Evolutionary conservation across 2,797 vertebrate genomes (phyloP), one percentile per base, ranked within the genome.

Genomic region (Fundulus diaphanus): DNA sequence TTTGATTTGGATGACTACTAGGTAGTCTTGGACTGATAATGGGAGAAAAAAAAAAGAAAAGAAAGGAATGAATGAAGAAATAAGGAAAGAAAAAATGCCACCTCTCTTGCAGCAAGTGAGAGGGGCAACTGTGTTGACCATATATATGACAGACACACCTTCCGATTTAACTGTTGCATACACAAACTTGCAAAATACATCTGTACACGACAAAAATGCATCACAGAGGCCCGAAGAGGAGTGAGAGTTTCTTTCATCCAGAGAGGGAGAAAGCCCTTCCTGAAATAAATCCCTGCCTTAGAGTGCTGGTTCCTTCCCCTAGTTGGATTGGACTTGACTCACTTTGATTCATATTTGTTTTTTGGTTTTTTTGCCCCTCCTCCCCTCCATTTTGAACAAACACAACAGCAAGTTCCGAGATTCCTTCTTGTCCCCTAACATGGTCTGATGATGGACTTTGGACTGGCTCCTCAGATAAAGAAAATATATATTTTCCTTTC

Each of bases 1-100:
- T 99, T 99, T 95, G 98, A 99, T 96, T 97, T 99, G 96, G 98
- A 99, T 98, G 98, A 99, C 97, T 99, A 99, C 97, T 99, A 99
- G 97, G 98, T 99, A 99, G 98, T 98, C 96, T 92, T 96, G 94
- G 94, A 95, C 95, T 93, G 91, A 91, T 91, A 80, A 77, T 90
- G 83, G 89, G 92, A 91, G 91, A 85, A 80, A 91, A 87, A 80
- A 91, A 87, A 85, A 83, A 78, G n/a, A 63, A 90, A 90, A 90
- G 94, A 96, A 96, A 96, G 95, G 93, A 94, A 95, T 95, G 95
- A 95, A 95, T 90, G 90, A 92, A 91, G 88, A 94, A 93, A 92
- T 90, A 80, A 86, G 85, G 91, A 94, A 94, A 92, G 91, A 93
- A 96, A n/a, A 96, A 94, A 91, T 86, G 78, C 88, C 91, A 92